Conservation (phyloP, 1,140 invertebrate genomes). For the roundworm (Caenorhabditis elegans) region DNA sequence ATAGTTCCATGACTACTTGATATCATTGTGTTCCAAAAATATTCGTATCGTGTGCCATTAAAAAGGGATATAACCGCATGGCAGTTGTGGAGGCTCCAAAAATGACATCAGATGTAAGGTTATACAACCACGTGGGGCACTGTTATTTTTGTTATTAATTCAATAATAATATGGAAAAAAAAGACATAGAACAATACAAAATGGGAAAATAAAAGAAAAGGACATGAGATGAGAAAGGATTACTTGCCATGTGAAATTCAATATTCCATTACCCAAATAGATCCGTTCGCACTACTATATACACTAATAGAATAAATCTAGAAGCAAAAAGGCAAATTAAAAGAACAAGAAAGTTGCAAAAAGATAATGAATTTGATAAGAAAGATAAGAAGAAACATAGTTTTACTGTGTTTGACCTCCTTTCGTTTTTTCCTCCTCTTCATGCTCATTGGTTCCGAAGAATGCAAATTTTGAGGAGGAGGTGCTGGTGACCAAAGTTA, state of each 20-base stretch:
- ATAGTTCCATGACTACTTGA: too few species aligned
- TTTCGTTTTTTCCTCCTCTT: not conserved
- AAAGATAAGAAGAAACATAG: not conserved
- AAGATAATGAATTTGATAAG: not conserved
- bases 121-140: not conserved
- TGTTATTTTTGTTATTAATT: too few species aligned
- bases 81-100: not conserved
- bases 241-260: slow-evolving; percentile 22
- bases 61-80: not conserved
- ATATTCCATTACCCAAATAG: slow-evolving; percentile 19
- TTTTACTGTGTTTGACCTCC: slow-evolving; percentile 3
- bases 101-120: not conserved
- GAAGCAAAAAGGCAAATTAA: not conserved
- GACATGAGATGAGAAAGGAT: not conserved
- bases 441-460: slow-evolving; percentile 14
- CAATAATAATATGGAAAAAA: not conserved
- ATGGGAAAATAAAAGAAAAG: not conserved
- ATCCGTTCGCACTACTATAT: not conserved
- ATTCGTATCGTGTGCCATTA: not conserved
- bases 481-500: not conserved
- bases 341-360: not conserved
- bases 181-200: not conserved
- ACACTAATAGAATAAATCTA: not conserved
- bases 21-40: too few species aligned
- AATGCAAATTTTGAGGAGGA: slow-evolving; percentile 27